Conservation (phyloP, 2,888 invertebrate genomes). For the Oxyscelio sp. region DNA sequence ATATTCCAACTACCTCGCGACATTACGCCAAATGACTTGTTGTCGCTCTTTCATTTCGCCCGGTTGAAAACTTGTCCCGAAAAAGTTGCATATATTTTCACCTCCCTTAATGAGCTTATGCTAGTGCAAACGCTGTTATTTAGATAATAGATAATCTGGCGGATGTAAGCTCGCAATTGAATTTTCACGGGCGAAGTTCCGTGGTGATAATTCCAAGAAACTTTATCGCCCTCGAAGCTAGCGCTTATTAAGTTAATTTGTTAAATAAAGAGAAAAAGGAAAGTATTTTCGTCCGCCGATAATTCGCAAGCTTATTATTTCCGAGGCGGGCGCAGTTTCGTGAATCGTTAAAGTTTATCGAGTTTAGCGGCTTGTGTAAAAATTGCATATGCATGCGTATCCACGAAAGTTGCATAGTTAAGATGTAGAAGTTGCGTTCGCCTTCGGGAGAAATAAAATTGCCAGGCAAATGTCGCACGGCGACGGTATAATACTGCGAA, state of each 20-base stretch:
- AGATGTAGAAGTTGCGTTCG: too few species aligned
- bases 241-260: slow-evolving; percentile 30
- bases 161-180: slow-evolving; percentile 27
- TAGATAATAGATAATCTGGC: slow-evolving; percentile 45
- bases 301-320: not conserved
- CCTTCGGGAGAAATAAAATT: too few species aligned
- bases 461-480: too few species aligned
- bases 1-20: not conserved
- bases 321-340: slow-evolving; percentile 22
- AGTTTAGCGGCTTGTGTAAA: slow-evolving; percentile 51
- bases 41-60: slow-evolving; percentile 13
- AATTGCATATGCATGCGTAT: too few species aligned
- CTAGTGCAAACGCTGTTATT: slow-evolving; percentile 36
- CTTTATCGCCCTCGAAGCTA: not conserved
- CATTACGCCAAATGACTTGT: slow-evolving; percentile 21
- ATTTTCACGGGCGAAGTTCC: slow-evolving; percentile 32
- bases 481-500: too few species aligned
- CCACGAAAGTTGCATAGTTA: too few species aligned
- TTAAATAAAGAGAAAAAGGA: not conserved
- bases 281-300: not conserved
- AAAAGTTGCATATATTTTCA: slow-evolving; percentile 13
- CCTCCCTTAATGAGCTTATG: slow-evolving; percentile 27
- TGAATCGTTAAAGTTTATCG: slow-evolving; percentile 52
- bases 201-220: slow-evolving; percentile 17
- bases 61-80: slow-evolving; percentile 17